Base-by-base conservation (phyloP, 2,113 vertebrate species). In the Cyanocitta stelleri region DNA sequence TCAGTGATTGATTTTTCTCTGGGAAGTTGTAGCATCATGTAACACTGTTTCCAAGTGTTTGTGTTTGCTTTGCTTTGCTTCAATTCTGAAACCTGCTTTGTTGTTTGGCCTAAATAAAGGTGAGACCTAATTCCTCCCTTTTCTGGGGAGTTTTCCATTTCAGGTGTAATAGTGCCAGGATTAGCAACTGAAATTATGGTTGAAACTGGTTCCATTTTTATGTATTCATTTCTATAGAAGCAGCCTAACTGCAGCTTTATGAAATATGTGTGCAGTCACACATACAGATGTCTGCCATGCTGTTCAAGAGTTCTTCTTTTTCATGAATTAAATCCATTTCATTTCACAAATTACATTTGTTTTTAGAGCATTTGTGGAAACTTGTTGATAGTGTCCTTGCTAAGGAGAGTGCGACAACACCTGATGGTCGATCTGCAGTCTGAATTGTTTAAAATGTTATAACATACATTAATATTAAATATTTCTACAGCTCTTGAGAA, bases 371-470 rank as follows among this genome's bases (percentile, higher is more conserved):
- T 89, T 82, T 78, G 12, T 69, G 23, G 59, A 58, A 85, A 29
- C 6, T 81, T 71, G 6, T 23, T 67, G 35, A 6, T 77, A 29
- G 22, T n/a, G 39, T 67, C 29, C n/a, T 33, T 52, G 11, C 43
- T 43, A n/a, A 59, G 61, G 30, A 83, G n/a, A 68, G 23, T 1
- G 1, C 2, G 2, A 7, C 49, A 73, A 7, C 7, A 2, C 22
- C 44, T 41, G 51, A 27, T 56, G 39, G 8, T 18, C 46, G 29
- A 29, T 44, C 39, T 72, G 29, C 33, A 29, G 39, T 71, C 24
- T 74, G 72, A 44, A 39, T 54, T 52, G 49, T 79, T 81, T 75
- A 48, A 58, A 54, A 52, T 17, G 48, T 4, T 61, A 17, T 22
- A 77, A 16, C 39, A 21, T 54, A n/a, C 0, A 0, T 68, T 51